These are phyloP conservation scores for Melitaea cinxia DNA, from an alignment of 1,140 invertebrate species.

Conservation along the genomic window DNA sequence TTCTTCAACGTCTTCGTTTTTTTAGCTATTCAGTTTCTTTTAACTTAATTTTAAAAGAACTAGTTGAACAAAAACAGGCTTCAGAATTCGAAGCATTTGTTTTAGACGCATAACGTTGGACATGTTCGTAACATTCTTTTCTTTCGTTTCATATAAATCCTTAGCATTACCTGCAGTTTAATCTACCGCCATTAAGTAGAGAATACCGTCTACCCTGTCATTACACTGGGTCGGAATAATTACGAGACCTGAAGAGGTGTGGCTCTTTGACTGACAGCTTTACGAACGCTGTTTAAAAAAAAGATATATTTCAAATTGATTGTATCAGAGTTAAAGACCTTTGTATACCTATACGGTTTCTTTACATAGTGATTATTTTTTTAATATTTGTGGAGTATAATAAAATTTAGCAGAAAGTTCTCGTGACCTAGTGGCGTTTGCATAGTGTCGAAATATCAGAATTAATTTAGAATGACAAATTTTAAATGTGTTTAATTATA, in stretches of 20 bases:
- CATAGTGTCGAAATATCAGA: no score
- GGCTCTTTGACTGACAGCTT: constrained; percentile 19
- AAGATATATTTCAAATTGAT: not conserved
- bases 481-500: no score
- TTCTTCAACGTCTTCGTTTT: no score
- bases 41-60: not conserved
- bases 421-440: no score
- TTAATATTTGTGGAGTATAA: no score
- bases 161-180: constrained; percentile 3
- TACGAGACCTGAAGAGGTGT: constrained; percentile 13
- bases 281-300: not conserved
- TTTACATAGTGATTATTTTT: no score
- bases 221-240: constrained; percentile 15
- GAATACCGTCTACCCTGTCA: constrained; percentile 14
- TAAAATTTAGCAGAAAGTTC: no score
- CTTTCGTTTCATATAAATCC: not conserved
- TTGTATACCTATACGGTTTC: no score
- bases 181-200: constrained; percentile 5
- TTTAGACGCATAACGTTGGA: not conserved
- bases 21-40: no score
- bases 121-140: not conserved
- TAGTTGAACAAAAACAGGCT: not conserved
- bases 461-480: no score
- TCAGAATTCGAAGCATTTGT: not conserved
- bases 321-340: not conserved